phyloP scores from a whole-genome alignment of 1,140 invertebrate genomes.

The Camponotus floridanus region DNA sequence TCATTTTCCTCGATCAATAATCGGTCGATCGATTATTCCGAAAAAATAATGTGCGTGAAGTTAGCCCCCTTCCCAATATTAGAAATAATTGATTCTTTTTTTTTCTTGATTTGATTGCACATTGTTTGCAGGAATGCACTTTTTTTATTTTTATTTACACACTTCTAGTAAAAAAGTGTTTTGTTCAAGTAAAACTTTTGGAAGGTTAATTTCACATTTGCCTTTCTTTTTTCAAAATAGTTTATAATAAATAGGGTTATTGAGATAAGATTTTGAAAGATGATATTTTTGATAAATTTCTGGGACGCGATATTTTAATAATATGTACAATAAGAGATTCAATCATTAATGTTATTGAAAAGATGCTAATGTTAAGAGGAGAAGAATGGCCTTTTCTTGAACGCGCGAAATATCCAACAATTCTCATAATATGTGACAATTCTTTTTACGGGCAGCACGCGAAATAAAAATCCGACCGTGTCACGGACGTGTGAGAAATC shows the following conservation, averaged over 20 bases:
- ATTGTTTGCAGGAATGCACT: no score
- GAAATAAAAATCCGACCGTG: constrained; percentile 25
- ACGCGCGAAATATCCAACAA: neutral
- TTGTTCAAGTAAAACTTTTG: no score
- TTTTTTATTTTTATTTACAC: no score
- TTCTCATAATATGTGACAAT: neutral
- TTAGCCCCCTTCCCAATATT: no score
- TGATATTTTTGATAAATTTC: neutral
- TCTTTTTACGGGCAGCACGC: neutral
- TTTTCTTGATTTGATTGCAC: no score
- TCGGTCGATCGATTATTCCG: neutral
- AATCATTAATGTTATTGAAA: neutral
- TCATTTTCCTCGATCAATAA: neutral
- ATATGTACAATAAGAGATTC: neutral
- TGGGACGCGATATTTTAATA: neutral
- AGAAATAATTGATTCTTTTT: no score
- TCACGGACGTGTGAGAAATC: constrained; percentile 54
- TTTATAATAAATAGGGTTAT: neutral
- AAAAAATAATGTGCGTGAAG: neutral
- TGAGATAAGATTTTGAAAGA: neutral
- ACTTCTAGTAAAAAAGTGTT: no score
- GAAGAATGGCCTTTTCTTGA: neutral
- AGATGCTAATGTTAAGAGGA: neutral
- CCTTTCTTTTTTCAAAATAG: no score
- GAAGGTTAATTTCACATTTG: no score